Base-by-base conservation (phyloP, 2,113 vertebrate species). In the Anarhynchus alexandrinus region DNA sequence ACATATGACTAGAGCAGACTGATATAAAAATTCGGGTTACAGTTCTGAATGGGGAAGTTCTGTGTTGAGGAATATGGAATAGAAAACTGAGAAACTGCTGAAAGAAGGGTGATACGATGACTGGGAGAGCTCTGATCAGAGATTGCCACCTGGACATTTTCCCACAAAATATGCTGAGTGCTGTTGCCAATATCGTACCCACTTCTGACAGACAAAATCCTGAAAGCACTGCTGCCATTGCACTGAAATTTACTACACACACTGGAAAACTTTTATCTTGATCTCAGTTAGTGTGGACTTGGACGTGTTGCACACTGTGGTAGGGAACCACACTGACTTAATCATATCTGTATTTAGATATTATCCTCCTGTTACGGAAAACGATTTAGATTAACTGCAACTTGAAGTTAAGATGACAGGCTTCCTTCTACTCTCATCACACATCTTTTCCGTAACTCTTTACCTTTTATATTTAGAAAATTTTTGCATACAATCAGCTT, bases 331-430 rank as follows among this genome's bases (percentile, higher is more conserved):
- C 72, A 58, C 14, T 73, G 67, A 80, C 83, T 92, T 86, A 77
- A 91, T 94, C 54, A 84, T 93, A 62, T 81, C 77, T 94, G 59
- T 81, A 73, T 73, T 81, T 77, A 93, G 89, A 81, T 91, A 86
- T 62, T 81, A 93, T 52, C 51, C 67, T 90, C 72, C 62, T 86
- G 51, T 81, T 86, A 93, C 51, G 89, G 67, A 91, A 89, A 70
- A 82, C 30, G 5, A 72, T 59, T 86, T 94, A 83, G 58, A 91
- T 91, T 77, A 91, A 83, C 67, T 91, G 43, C 59, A 83, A 76
- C 6, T 91, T 69, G 15, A 59, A 74, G 22, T 72, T 81, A 67
- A 69, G 54, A 80, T 79, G 36, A 25, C 72, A 81, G 34, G 69
- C 58, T 86, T 91, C 32, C 47, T 86, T 94, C 49, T 86, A 32